A percentile compares a stretch with the other conserved stretches of the same genome.
phyloP scores from a whole-genome alignment of 2,888 invertebrate species.

The Sacculina carcini region DNA sequence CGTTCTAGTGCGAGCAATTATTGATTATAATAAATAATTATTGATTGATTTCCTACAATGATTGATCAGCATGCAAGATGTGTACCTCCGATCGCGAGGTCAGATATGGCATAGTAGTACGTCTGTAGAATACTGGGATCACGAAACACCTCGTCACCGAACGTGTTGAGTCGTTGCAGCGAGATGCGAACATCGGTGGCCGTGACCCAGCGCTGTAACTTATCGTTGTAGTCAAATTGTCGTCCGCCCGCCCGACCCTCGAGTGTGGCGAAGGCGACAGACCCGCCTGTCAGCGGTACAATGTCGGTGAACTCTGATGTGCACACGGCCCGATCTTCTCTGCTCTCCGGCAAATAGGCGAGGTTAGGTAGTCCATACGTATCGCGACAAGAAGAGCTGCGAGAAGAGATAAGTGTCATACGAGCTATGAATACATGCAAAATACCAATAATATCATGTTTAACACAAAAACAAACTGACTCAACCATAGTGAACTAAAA shows the following conservation, averaged over 20 bases:
- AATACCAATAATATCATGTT: too few relatives aligned
- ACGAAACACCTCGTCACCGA: constrained; percentile 89
- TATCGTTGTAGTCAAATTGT: constrained; percentile 64
- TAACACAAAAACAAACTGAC: too few relatives aligned
- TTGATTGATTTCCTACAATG: too few relatives aligned
- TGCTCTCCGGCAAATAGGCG: constrained; percentile 39
- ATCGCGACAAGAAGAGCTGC: constrained; percentile 66
- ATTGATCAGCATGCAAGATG: too few relatives aligned
- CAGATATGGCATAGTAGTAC: constrained; percentile 72
- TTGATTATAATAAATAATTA: too few relatives aligned
- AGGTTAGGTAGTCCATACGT: constrained; percentile 65
- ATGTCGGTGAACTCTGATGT: constrained; percentile 96
- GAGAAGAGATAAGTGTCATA: too few relatives aligned
- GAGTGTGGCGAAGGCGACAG: constrained; percentile 77
- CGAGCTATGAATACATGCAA: too few relatives aligned
- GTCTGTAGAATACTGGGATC: constrained; percentile 71
- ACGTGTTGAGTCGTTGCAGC: constrained; percentile 78
- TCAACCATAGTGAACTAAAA: too few relatives aligned
- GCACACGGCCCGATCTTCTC: constrained; percentile 80
- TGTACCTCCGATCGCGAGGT: constrained; percentile 36
- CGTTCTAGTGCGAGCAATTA: too few relatives aligned
- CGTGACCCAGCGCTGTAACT: constrained; percentile 64
- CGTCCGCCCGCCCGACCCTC: constrained; percentile 81
- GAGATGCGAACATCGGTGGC: constrained; percentile 78
- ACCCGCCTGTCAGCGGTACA: constrained; percentile 76